Evolutionary conservation across 2,797 vertebrate species (phyloP).

Genomic region (Oreonectes daqikongensis): DNA sequence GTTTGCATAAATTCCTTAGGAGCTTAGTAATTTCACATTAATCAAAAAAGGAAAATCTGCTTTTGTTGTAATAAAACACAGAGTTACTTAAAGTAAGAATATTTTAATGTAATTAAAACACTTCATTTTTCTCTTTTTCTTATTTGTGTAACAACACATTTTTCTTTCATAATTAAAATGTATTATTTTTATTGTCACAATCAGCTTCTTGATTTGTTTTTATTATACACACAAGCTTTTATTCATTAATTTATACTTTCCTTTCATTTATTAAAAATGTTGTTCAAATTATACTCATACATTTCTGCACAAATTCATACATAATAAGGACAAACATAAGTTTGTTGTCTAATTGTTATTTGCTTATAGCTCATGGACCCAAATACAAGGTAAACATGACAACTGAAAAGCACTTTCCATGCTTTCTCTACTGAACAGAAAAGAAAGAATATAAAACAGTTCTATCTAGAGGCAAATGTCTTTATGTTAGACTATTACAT

Average conservation of each 20-base stretch:
- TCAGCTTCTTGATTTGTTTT: neutral
- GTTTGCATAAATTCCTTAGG: neutral
- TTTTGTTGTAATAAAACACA: neutral
- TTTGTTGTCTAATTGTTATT: neutral
- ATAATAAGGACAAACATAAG: neutral
- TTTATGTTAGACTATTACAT: constrained; percentile 47
- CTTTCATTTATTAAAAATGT: neutral
- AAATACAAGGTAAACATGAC: neutral
- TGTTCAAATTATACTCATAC: too few species aligned
- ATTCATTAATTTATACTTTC: too few species aligned
- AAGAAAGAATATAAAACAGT: neutral
- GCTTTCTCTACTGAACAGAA: neutral
- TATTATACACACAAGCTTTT: too few species aligned
- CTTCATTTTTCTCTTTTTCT: neutral
- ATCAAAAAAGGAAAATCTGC: neutral
- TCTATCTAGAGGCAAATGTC: neutral
- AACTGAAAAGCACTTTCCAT: neutral
- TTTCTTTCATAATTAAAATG: neutral
- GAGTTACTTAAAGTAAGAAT: neutral
- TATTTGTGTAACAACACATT: neutral
- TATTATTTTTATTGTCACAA: neutral
- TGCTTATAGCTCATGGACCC: neutral
- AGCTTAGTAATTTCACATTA: neutral
- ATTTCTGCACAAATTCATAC: neutral
- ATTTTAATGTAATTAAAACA: neutral